Base-by-base conservation (phyloP, 2,113 vertebrate species). In the Calypte anna region DNA sequence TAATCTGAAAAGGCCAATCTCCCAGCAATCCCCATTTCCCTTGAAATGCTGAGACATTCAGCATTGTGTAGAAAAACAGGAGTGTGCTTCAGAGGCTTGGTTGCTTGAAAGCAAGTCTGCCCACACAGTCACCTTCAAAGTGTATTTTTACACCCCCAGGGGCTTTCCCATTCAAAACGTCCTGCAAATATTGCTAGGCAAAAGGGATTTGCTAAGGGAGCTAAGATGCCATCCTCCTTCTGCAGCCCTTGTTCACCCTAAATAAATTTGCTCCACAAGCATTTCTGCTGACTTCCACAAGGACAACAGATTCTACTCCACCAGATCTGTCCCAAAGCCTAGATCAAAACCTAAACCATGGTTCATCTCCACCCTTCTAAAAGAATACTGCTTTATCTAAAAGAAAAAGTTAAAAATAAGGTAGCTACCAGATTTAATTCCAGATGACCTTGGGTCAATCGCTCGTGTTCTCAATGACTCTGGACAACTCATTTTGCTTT, bases 51-150 rank as follows among this genome's bases (percentile, higher is more conserved):
- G 44, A 59, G 48, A 82, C 36, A 80, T 73, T 51, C 0, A 0
- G 9, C 0, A 0, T 11, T 66, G 27, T 23, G 30, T 9, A 55
- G 46, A 54, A 87, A 90, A 91, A 69, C 2, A 30, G 24, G 44
- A 95, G n/a, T 64, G 19, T 40, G 8, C 33, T 81, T 88, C 53
- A 31, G 36, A 59, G 31, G 30, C 14, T 91, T 77, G 72, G 22
- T 33, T 80, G 24, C 74, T 89, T 88, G 82, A 74, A 85, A 63
- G 91, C 21, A 93, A 86, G 93, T 69, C 69, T 92, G 50, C 58
- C 53, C 58, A 43, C 63, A 90, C 30, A 73, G 46, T 82, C 78
- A 88, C 82, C 78, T 92, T 87, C 78, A 79, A 88, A 84, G 50
- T 82, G 31, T 57, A 68, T 91, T 94, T 94, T 82, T 90, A 82